A percentile compares a stretch with the other conserved stretches of the same genome.
Conservation (phyloP, 2,797 vertebrate genomes). For the Clarias pachynema region DNA sequence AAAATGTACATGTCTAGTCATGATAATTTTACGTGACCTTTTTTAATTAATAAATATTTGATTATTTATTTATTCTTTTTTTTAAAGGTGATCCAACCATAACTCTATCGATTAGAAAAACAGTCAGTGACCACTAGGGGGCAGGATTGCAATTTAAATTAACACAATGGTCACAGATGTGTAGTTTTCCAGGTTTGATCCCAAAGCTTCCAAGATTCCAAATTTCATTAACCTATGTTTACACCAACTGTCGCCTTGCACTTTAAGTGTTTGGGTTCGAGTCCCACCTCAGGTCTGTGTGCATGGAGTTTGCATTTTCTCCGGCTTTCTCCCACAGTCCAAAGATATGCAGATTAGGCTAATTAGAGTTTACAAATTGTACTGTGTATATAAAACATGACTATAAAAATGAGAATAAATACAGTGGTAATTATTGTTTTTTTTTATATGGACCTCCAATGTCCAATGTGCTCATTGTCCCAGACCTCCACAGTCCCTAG, state of each 20-base stretch:
- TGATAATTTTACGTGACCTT: background rate
- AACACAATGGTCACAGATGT: background rate
- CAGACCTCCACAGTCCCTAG: no score
- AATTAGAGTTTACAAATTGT: no score
- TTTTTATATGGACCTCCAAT: no score
- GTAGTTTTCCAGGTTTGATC: background rate
- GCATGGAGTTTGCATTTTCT: no score
- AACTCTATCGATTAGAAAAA: background rate
- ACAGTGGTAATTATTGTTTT: no score
- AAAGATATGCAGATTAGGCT: no score
- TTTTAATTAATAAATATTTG: fast-evolving
- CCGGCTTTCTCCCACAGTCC: no score
- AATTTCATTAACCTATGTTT: background rate
- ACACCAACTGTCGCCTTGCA: no score
- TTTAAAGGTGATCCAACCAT: background rate
- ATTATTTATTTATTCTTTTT: background rate
- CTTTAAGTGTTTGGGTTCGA: background rate
- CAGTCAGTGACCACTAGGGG: constrained; percentile 15
- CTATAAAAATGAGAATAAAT: no score
- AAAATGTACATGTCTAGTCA: no score
- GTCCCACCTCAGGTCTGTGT: no score
- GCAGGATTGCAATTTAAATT: background rate
- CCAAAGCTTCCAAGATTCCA: background rate
- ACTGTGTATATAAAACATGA: no score
- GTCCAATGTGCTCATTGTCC: background rate